These are phyloP conservation scores for Morpho deidamia DNA, from an alignment of 2,888 invertebrate species.

Conservation along the genomic window DNA sequence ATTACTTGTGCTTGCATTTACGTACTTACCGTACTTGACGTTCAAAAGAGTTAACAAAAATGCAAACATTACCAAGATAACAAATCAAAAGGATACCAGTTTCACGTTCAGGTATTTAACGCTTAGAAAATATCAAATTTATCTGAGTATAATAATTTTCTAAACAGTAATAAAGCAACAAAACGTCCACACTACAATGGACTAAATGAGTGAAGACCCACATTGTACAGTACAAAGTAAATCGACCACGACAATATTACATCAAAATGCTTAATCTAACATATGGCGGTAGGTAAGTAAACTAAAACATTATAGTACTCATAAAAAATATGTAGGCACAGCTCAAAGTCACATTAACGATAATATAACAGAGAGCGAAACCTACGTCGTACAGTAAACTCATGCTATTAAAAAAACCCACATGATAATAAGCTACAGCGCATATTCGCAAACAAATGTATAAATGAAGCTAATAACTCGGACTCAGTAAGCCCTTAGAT, in stretches of 20 bases:
- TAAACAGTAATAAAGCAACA: neutral
- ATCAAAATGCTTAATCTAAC: conserved; percentile 28
- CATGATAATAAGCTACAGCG: conserved; percentile 66
- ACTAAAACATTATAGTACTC: conserved; percentile 11
- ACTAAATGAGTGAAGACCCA: conserved; percentile 70
- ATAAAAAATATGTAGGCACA: conserved; percentile 16
- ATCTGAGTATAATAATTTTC: neutral
- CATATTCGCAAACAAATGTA: conserved; percentile 36
- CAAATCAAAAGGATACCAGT: too few species aligned
- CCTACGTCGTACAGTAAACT: conserved; percentile 29
- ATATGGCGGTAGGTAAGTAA: conserved; percentile 22
- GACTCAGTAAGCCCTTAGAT: conserved; percentile 13
- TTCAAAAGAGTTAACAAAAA: too few species aligned
- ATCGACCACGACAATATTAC: conserved; percentile 39
- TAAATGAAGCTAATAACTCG: conserved; percentile 30
- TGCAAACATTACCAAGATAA: too few species aligned
- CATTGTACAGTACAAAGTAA: conserved; percentile 32
- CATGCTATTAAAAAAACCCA: conserved; percentile 78
- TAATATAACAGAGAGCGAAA: conserved; percentile 44
- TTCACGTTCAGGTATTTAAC: too few species aligned
- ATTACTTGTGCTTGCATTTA: too few species aligned
- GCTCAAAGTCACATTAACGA: conserved; percentile 21
- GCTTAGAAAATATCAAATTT: too few species aligned
- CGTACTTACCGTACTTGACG: too few species aligned
- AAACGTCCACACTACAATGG: neutral